Evolutionary conservation across 2,888 invertebrate species (phyloP).

Genomic region (Lobophora halterata): DNA sequence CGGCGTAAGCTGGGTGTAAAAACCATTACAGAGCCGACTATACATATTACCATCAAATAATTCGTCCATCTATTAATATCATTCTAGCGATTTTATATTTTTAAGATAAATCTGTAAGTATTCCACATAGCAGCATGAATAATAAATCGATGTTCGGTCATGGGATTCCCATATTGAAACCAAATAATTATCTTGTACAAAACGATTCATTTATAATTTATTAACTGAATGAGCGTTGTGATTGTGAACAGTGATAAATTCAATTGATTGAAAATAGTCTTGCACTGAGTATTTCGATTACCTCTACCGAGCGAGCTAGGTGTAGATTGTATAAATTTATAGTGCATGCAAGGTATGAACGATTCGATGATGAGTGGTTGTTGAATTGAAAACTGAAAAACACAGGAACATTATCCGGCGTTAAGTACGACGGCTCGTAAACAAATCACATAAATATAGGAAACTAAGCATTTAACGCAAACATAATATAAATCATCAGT

Average conservation of each 20-base stretch:
- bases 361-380: conserved; percentile 11
- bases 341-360: conserved; percentile 4
- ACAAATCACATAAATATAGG: conserved; percentile 14
- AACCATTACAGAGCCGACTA: no score
- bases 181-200: no score
- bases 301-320: conserved; percentile 1
- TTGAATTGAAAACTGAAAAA: conserved; percentile 12
- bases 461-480: conserved; percentile 26
- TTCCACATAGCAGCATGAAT: no score
- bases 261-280: conserved; percentile 1
- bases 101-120: no score
- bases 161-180: conserved; percentile 19
- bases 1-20: no score
- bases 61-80: no score
- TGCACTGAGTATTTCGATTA: conserved; percentile 9
- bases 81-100: no score
- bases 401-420: conserved; percentile 7
- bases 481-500: conserved; percentile 27
- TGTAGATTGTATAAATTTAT: no score
- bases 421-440: conserved; percentile 6
- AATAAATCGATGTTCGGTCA: conserved; percentile 5
- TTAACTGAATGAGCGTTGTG: conserved; percentile 11
- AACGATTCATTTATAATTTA: conserved; percentile 11
- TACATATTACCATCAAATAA: no score
- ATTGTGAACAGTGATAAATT: conserved; percentile 14